Base-by-base conservation (phyloP, 2,888 invertebrate species). In the Lithophane leautieri region DNA sequence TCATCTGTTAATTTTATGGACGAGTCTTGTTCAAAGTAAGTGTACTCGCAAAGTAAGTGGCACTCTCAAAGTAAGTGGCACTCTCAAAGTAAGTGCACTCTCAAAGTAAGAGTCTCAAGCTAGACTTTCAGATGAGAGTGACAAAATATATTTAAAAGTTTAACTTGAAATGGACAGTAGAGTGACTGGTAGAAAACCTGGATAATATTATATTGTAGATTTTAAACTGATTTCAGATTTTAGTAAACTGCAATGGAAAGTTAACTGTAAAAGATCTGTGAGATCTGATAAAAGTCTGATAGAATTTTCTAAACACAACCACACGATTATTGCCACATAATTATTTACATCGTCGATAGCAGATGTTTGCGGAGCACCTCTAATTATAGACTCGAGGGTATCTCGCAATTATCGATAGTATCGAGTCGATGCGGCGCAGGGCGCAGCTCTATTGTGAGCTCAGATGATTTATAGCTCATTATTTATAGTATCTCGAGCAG, bases 321-420 rank as follows among this genome's bases (percentile, higher is more conserved):
- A 50, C 50, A 22, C 22, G 9, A 52, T 52, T 52, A 52, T 9
- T 82, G 78, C 52, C 65, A 12, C 58, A 67, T 70, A 85, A 86
- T 86, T 86, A 83, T 70, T 69, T 34, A 34, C 52, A 78, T 73
- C 52, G 34, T 70, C 61, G 78, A 87, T 72, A 81, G 61, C 70
- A 65, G 69, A 85, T 84, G 81, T 81, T 88, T 78, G 76, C 78
- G 66, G 82, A 78, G 77, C 82, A 78, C 76, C 83, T 81, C 82
- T 85, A 86, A 89, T 90, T 86, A 86, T 83, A 85, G 70, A 74
- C 78, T 81, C 69, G 69, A 77, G 70, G 47, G 76, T 84, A 83
- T 81, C 76, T 79, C 65, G 84, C 86, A 86, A 90, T 89, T 90
- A 89, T 90, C 89, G 87, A 89, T 88, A 84, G 83, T 86, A 90